These are phyloP conservation scores for Pogonocherus hispidulus DNA, from an alignment of 2,888 invertebrate genomes.

Conservation along the genomic window DNA sequence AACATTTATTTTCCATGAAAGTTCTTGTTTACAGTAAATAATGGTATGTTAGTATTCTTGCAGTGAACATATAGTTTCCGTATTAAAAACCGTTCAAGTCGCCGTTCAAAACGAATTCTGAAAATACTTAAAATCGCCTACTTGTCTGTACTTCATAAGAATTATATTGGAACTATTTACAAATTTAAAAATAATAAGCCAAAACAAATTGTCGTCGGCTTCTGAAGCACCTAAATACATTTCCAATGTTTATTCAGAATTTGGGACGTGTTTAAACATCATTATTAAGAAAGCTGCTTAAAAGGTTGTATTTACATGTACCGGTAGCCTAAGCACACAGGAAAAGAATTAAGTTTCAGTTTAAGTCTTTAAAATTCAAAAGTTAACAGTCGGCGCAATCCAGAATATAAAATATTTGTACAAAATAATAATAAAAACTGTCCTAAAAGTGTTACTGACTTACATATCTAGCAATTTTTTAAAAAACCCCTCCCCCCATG, in stretches of 20 bases:
- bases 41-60: background rate
- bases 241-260: slow-evolving; percentile 49
- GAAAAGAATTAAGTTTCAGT: slow-evolving; percentile 38
- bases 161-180: slow-evolving; percentile 13
- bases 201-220: slow-evolving; percentile 44
- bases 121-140: background rate
- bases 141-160: background rate
- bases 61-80: background rate
- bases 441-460: too few species aligned
- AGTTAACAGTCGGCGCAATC: too few species aligned
- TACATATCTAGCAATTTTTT: too few species aligned
- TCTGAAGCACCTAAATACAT: slow-evolving; percentile 45
- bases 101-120: background rate
- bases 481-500: too few species aligned
- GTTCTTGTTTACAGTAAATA: too few species aligned
- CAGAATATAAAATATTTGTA: too few species aligned
- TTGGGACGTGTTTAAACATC: slow-evolving; percentile 55
- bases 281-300: slow-evolving; percentile 51
- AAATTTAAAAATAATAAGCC: slow-evolving; percentile 25
- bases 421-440: too few species aligned
- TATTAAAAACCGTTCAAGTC: background rate
- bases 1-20: too few species aligned
- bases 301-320: slow-evolving; percentile 51
- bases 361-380: too few species aligned
- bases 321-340: slow-evolving; percentile 54